Evolutionary conservation across 1,140 invertebrate species (phyloP).

Genomic region (Magallana ariakensis): DNA sequence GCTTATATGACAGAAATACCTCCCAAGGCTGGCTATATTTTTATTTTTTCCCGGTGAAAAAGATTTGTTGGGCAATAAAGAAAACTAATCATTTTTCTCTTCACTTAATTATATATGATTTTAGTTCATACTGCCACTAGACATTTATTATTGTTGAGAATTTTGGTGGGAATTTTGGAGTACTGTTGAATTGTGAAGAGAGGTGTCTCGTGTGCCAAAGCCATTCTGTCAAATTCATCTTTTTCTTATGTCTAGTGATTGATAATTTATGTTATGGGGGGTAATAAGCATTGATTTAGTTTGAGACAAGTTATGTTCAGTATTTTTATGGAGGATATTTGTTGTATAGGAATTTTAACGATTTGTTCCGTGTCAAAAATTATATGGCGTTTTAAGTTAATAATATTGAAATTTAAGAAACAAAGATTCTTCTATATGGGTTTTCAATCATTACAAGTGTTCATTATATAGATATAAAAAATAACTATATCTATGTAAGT

Average conservation of each 20-base stretch:
- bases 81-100: not conserved
- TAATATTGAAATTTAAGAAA: too few relatives aligned
- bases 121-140: not conserved
- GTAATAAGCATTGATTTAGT: not conserved
- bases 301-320: not conserved
- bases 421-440: too few relatives aligned
- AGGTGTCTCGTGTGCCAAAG: not conserved
- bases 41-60: conserved; percentile 3
- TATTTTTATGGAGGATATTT: not conserved
- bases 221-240: not conserved
- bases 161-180: not conserved
- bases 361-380: too few relatives aligned
- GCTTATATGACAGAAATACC: too few relatives aligned
- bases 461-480: too few relatives aligned
- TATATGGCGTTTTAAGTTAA: too few relatives aligned
- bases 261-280: not conserved
- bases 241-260: not conserved
- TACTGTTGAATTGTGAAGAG: not conserved
- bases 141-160: not conserved
- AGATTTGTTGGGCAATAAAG: conserved; percentile 12
- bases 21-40: not conserved
- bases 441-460: too few relatives aligned
- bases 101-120: not conserved
- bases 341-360: not conserved
- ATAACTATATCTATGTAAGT: not conserved